Evolutionary conservation across 2,113 vertebrate species (phyloP).

Genomic region (Periophthalmodon schlosseri): DNA sequence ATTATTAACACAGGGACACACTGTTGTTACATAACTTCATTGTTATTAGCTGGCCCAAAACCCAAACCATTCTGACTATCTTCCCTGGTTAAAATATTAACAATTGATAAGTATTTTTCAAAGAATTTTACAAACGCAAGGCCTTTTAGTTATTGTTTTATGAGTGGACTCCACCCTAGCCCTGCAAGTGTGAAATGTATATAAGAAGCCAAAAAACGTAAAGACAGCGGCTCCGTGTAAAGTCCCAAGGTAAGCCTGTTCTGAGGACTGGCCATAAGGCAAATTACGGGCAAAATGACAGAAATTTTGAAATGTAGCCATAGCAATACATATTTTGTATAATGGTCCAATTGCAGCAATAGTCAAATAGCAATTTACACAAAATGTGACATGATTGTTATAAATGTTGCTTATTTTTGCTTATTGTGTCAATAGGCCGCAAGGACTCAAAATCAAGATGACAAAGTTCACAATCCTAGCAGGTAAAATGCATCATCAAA

Average conservation of each 20-base stretch:
- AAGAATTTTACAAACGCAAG: constrained; percentile 12
- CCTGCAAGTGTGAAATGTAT: neutral
- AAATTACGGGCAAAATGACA: neutral
- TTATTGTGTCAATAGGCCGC: constrained; percentile 9
- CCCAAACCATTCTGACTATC: neutral
- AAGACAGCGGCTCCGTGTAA: neutral
- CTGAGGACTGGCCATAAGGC: neutral
- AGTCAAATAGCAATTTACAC: neutral
- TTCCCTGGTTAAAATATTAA: neutral
- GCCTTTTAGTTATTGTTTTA: constrained; percentile 25
- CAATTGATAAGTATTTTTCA: neutral
- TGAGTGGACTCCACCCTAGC: neutral
- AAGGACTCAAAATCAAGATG: constrained; percentile 19
- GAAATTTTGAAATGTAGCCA: neutral
- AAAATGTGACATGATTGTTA: neutral
- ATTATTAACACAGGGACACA: neutral
- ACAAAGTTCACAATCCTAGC: constrained; percentile 38
- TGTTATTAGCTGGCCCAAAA: neutral
- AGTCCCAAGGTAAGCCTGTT: constrained; percentile 17
- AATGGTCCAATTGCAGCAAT: neutral
- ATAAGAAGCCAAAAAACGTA: constrained; percentile 8
- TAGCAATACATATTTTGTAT: neutral
- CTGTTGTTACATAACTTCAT: neutral
- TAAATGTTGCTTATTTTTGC: neutral
- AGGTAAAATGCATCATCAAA: constrained; percentile 28